A percentile compares a stretch with the other conserved stretches of the same genome.
phyloP scores from a whole-genome alignment of 2,888 invertebrate species.

The Cynaeus angustus region DNA sequence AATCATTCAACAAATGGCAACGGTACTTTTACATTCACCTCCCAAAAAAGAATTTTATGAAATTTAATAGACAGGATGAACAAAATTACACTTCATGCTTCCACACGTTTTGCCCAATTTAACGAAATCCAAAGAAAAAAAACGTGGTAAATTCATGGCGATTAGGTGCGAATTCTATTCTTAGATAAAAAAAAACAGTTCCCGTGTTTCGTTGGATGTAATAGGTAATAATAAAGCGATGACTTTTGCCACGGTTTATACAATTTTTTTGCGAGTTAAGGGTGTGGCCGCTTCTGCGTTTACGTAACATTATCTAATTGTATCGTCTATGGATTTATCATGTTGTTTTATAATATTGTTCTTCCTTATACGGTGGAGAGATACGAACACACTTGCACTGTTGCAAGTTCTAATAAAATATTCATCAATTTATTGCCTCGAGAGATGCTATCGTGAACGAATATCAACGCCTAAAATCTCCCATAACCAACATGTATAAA shows the following conservation, averaged over 20 bases:
- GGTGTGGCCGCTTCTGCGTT: constrained; percentile 36
- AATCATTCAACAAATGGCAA: too few species aligned
- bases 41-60: too few species aligned
- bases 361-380: constrained; percentile 26
- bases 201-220: too few species aligned
- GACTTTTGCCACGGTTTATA: not conserved
- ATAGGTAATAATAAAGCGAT: too few species aligned
- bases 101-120: constrained; percentile 7
- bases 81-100: constrained; percentile 17
- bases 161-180: too few species aligned
- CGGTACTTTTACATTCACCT: too few species aligned
- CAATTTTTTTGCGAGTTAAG: not conserved
- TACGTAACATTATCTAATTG: constrained; percentile 41
- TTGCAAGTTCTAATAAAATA: constrained; percentile 41
- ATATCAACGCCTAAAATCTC: constrained; percentile 37
- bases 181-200: too few species aligned
- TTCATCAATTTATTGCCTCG: constrained; percentile 36
- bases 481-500: constrained; percentile 26
- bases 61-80: constrained; percentile 20
- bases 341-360: constrained; percentile 39
- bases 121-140: not conserved
- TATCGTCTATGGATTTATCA: constrained; percentile 34
- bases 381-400: constrained; percentile 29
- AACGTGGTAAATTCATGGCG: too few species aligned
- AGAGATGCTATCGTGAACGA: constrained; percentile 29